Conservation (phyloP, 2,113 vertebrate species). For the Prionailurus bengalensis region DNA sequence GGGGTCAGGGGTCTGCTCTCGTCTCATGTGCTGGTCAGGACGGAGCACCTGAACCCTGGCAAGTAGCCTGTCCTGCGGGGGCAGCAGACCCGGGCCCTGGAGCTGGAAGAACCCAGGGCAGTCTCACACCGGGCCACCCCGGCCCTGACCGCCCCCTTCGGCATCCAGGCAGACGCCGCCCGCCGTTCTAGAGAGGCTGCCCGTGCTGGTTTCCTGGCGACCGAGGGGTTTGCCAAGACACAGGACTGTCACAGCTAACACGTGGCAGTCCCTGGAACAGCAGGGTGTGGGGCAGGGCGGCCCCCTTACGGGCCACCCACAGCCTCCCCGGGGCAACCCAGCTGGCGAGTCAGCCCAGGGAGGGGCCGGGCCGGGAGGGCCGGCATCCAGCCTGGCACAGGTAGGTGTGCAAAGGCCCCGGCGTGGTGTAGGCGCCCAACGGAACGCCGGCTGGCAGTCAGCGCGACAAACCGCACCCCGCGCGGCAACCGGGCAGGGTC, state of each 20-base stretch:
- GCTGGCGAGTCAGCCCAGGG: not conserved
- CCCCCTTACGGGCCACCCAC: not conserved
- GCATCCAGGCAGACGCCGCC: rapidly evolving
- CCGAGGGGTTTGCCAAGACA: not conserved
- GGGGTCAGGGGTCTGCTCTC: not conserved
- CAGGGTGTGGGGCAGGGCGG: not conserved
- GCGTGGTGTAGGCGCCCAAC: rapidly evolving
- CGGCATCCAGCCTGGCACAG: not conserved
- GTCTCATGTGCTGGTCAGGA: rapidly evolving
- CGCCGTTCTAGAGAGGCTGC: not conserved
- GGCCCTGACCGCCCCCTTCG: too few species aligned
- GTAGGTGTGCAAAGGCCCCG: rapidly evolving
- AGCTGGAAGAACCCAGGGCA: not conserved
- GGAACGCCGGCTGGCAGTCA: rapidly evolving
- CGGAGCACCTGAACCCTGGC: not conserved
- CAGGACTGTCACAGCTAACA: not conserved
- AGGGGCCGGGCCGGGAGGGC: not conserved
- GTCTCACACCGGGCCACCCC: not conserved
- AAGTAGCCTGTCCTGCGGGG: not conserved
- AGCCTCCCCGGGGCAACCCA: not conserved
- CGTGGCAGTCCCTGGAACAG: not conserved
- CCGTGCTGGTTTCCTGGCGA: too few species aligned
- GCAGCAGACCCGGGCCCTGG: not conserved
- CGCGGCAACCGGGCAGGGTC: rapidly evolving
- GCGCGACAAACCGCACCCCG: rapidly evolving